These are phyloP conservation scores for Myopa testacea DNA, from an alignment of 2,888 invertebrate species.

Conservation along the genomic window DNA sequence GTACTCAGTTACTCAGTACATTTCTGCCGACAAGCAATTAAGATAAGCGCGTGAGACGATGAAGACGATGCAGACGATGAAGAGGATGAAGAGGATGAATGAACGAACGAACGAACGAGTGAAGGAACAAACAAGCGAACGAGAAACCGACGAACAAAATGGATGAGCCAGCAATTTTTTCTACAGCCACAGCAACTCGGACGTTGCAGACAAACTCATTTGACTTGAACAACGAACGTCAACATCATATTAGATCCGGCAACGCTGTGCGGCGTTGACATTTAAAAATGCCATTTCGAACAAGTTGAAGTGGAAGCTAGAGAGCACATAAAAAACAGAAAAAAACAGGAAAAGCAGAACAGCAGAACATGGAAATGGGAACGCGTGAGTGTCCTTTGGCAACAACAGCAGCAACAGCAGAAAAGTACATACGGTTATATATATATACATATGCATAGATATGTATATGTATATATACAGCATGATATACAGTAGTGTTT, in stretches of 20 bases:
- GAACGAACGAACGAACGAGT: background rate
- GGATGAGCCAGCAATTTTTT: conserved; percentile 32
- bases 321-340: background rate
- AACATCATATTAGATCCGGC: conserved; percentile 33
- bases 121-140: background rate
- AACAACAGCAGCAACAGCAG: background rate
- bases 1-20: conserved; percentile 15
- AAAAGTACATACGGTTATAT: background rate
- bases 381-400: conserved; percentile 21
- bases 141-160: background rate
- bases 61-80: conserved; percentile 15
- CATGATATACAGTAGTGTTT: background rate
- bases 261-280: conserved; percentile 30
- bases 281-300: conserved; percentile 35
- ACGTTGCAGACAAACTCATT: conserved; percentile 19
- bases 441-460: too few species aligned
- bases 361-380: conserved; percentile 12
- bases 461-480: background rate
- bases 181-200: conserved; percentile 8
- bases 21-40: conserved; percentile 37
- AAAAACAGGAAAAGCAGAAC: background rate
- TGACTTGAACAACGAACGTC: conserved; percentile 22
- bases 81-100: background rate
- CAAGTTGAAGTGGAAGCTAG: conserved; percentile 13
- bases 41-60: conserved; percentile 33